Evolutionary conservation across 1,140 invertebrate genomes (phyloP).

Genomic region (Oryzaephilus surinamensis): DNA sequence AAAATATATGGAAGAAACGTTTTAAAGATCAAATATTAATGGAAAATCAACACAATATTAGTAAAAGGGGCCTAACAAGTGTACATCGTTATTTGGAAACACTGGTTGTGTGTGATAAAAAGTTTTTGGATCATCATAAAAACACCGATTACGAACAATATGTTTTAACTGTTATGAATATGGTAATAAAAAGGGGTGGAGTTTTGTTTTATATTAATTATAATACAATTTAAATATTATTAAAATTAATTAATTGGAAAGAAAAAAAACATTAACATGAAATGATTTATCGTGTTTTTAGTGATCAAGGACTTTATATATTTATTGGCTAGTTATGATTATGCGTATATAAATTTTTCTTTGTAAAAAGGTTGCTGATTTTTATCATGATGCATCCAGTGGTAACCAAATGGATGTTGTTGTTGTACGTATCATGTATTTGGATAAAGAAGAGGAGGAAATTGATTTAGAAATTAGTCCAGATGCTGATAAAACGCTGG

Average conservation of each 20-base stretch:
- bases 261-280: no score
- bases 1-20: slow-evolving; percentile 37
- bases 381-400: slow-evolving; percentile 51
- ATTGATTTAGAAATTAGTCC: slow-evolving; percentile 44
- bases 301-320: no score
- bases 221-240: no score
- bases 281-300: no score
- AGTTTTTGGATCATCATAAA: slow-evolving; percentile 53
- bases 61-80: slow-evolving; percentile 30
- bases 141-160: slow-evolving; percentile 52
- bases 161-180: slow-evolving; percentile 61
- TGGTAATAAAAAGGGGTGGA: no score
- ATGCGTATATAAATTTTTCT: slow-evolving; percentile 3
- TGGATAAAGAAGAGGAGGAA: slow-evolving; percentile 43
- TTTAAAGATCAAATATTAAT: slow-evolving; percentile 23
- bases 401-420: slow-evolving; percentile 60
- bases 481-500: slow-evolving; percentile 49
- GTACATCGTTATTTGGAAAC: slow-evolving; percentile 49
- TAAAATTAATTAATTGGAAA: no score
- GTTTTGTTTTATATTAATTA: no score
- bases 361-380: slow-evolving; percentile 52
- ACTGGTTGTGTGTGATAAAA: slow-evolving; percentile 52
- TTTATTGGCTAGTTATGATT: background rate
- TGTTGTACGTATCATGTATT: slow-evolving; percentile 48
- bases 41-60: slow-evolving; percentile 6